Conservation (phyloP, 2,113 vertebrate genomes). For the Diadophis punctatus region DNA sequence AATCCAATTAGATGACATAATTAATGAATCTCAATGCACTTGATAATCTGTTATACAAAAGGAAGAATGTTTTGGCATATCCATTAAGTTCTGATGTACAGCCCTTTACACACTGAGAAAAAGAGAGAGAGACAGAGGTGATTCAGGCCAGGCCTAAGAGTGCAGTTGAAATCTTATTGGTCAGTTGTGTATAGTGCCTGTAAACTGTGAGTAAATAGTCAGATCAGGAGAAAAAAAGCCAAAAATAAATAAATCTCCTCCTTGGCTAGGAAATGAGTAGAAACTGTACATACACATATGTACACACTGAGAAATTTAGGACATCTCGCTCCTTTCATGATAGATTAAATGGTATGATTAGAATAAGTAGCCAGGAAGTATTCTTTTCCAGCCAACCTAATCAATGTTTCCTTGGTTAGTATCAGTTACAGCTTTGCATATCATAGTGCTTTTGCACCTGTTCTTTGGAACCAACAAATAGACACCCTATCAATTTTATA, state of each 20-base stretch:
- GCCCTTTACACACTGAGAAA: constrained; percentile 60
- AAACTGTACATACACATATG: background rate
- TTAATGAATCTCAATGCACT: constrained; percentile 88
- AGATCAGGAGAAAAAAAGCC: constrained; percentile 33
- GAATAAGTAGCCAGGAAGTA: constrained; percentile 69
- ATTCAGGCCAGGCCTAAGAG: background rate
- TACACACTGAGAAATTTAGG: constrained; percentile 31
- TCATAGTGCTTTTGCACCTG: constrained; percentile 71
- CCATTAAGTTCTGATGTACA: constrained; percentile 80
- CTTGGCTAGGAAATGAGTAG: constrained; percentile 12
- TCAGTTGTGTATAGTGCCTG: background rate
- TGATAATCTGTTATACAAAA: constrained; percentile 87
- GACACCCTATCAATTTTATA: constrained; percentile 62
- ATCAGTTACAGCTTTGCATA: constrained; percentile 76
- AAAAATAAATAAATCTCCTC: constrained; percentile 17
- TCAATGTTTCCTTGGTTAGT: constrained; percentile 68
- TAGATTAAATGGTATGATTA: constrained; percentile 74
- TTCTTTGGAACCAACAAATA: constrained; percentile 67
- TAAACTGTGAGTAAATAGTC: constrained; percentile 14
- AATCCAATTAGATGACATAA: constrained; percentile 97
- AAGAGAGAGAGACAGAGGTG: constrained; percentile 2
- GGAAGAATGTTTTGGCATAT: constrained; percentile 79
- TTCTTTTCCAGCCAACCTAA: constrained; percentile 69
- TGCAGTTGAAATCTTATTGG: constrained; percentile 35
- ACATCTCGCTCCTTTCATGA: constrained; percentile 67